phyloP scores from a whole-genome alignment of 2,113 vertebrate species.

The Lathamus discolor region DNA sequence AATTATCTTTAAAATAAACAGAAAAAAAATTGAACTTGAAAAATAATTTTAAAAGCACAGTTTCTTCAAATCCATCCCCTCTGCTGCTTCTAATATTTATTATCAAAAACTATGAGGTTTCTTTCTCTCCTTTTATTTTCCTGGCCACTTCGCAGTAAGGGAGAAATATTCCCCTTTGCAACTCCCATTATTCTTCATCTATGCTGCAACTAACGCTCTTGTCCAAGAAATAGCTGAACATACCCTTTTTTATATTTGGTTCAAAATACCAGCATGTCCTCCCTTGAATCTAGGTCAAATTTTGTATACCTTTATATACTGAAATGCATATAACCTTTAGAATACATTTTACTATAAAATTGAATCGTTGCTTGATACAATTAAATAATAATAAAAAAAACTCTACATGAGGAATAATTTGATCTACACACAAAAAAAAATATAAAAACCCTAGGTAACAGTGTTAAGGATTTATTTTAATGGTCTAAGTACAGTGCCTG shows the following conservation, averaged over 20 bases:
- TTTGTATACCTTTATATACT: background rate
- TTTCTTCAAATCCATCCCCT: background rate
- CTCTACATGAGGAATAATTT: background rate
- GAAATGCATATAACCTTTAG: background rate
- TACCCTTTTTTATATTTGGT: background rate
- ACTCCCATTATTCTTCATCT: conserved; percentile 16
- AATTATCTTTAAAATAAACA: background rate
- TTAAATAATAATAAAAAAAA: background rate
- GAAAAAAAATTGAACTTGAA: background rate
- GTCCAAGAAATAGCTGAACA: conserved; percentile 19
- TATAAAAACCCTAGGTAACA: background rate
- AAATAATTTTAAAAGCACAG: background rate
- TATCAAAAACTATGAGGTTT: background rate
- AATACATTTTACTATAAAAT: background rate
- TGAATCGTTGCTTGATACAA: background rate
- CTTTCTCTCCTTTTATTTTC: background rate
- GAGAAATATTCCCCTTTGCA: conserved; percentile 4
- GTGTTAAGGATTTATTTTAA: background rate
- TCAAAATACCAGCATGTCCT: background rate
- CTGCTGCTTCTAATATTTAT: background rate
- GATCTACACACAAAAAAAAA: background rate
- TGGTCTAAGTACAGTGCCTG: background rate
- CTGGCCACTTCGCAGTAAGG: background rate
- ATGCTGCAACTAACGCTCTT: background rate
- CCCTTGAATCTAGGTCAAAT: background rate